Evolutionary conservation across 1,140 invertebrate species (phyloP), one percentile per base, ranked within the genome.

Genomic region (Scylla paramamosain): DNA sequence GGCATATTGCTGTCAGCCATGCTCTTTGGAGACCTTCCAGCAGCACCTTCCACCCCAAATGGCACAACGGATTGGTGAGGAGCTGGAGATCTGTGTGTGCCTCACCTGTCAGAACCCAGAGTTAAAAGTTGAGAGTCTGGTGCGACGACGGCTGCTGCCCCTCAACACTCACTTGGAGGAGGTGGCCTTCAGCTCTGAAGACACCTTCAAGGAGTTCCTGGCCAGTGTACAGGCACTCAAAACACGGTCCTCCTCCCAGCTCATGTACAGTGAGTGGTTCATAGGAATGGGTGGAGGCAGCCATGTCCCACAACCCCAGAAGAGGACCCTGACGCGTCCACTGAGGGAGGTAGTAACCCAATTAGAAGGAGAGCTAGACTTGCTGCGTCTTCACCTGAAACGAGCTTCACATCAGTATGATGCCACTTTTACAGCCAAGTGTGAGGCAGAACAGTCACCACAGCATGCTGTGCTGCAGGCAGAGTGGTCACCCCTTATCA

Each of bases 51-150:
- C 93, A 16, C 31, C 29, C 16, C 88, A 82, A 59, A 83, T 94
- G 29, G 28, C 67, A 16, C 88, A 89, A 59, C 89, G 86, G 31
- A 82, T 89, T 39, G 59, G 86, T 25, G 93, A 94, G 14, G 93
- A 94, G 3, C 8, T 94, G 52, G 87, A 88, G 45, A 31, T 28
- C 10, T 94, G 93, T 90, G 28, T 94, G 0, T 94, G 93, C 28
- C 67, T 89, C 14, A 90, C 59, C 14, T 94, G 93, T 45, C 93
- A 94, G 12, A 94, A 94, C 29, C 93, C 93, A 25, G 93, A 94
- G 31, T 25, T 94, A 7, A 94, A 94, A 31, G 67, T 94, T 16
- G 87, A 90, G 29, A 94, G 93, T 83, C 48, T 94, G 87, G 84
- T 94, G 31, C 88, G 77, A 59, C 52, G 87, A 48, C 31, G 93